Conservation (phyloP, 2,113 vertebrate species). For the Chamaea fasciata region DNA sequence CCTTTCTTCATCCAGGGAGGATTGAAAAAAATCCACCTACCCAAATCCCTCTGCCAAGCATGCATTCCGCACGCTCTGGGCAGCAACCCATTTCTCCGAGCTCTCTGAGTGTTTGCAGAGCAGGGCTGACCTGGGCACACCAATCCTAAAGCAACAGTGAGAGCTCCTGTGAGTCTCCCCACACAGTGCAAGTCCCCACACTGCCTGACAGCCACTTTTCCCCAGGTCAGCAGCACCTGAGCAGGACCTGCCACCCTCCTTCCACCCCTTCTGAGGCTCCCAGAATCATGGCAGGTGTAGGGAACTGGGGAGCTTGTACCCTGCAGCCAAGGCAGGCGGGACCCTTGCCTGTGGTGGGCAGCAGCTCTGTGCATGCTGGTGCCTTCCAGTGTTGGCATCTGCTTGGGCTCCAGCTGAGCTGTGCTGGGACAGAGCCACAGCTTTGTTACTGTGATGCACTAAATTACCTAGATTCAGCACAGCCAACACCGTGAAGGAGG, state of each 20-base stretch:
- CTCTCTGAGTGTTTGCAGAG: not conserved
- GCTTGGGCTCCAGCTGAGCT: not conserved
- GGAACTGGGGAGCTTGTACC: not conserved
- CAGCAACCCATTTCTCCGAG: not conserved
- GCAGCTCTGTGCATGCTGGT: not conserved
- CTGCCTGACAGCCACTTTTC: not conserved
- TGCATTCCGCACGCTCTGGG: rapidly evolving
- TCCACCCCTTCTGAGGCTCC: not conserved
- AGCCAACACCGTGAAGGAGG: not conserved
- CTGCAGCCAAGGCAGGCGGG: not conserved
- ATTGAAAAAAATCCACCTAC: not conserved
- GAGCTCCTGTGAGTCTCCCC: not conserved
- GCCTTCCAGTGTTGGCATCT: not conserved
- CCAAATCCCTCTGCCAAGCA: not conserved
- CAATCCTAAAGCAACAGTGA: not conserved
- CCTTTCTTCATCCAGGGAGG: not conserved
- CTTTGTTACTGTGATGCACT: not conserved
- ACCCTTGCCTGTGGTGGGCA: not conserved
- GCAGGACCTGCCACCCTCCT: not conserved
- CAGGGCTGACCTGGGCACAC: not conserved
- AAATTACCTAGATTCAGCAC: not conserved
- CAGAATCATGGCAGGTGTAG: rapidly evolving
- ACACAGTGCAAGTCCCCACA: not conserved
- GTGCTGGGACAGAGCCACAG: not conserved
- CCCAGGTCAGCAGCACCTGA: not conserved